These are phyloP conservation scores for Geococcyx californianus DNA, from an alignment of 2,113 vertebrate species.

Conservation along the genomic window DNA sequence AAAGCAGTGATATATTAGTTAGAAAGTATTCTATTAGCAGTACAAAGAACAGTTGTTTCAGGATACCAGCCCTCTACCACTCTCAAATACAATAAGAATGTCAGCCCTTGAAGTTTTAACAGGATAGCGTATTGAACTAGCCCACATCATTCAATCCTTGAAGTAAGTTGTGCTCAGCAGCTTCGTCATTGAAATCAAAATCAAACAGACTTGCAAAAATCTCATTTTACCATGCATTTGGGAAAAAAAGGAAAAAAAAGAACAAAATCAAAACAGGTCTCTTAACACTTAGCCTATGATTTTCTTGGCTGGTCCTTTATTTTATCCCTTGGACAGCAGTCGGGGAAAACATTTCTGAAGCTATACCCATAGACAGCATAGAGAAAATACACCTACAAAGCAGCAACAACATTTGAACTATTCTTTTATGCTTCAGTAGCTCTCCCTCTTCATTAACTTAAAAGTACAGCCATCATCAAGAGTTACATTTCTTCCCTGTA, in stretches of 20 bases:
- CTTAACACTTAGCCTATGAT: neutral
- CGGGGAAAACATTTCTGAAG: neutral
- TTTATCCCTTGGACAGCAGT: neutral
- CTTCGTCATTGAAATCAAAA: neutral
- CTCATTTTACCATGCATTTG: neutral
- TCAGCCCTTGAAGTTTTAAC: neutral
- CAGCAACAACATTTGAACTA: neutral
- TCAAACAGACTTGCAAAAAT: neutral
- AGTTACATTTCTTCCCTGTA: neutral
- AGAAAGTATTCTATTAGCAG: neutral
- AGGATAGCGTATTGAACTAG: neutral
- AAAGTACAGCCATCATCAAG: neutral
- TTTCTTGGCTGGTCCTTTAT: neutral
- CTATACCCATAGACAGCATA: neutral
- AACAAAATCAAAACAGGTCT: neutral
- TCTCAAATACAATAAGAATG: neutral
- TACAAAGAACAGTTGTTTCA: neutral
- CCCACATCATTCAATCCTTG: neutral
- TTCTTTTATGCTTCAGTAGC: neutral
- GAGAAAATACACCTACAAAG: neutral
- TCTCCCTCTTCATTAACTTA: neutral
- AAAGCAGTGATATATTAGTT: neutral
- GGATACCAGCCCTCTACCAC: neutral
- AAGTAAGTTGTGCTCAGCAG: neutral
- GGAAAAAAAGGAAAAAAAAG: neutral